These are phyloP conservation scores for Catostomus latipinnis DNA, from an alignment of 2,797 vertebrate genomes.

Conservation along the genomic window DNA sequence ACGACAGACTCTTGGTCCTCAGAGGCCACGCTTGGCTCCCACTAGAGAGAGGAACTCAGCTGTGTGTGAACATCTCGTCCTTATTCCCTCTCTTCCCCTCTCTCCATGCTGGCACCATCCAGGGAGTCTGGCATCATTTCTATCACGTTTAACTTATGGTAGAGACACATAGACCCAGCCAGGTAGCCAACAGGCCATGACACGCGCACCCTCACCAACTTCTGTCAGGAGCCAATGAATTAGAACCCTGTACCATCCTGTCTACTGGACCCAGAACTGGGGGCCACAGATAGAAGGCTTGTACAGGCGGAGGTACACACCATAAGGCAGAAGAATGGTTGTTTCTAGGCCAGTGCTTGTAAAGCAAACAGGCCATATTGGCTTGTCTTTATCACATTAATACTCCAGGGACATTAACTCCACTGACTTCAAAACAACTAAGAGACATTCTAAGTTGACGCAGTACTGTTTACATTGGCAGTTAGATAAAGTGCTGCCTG, in stretches of 20 bases:
- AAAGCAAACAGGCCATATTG: slow-evolving; percentile 46
- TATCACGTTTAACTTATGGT: slow-evolving; percentile 59
- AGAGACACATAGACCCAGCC: slow-evolving; percentile 58
- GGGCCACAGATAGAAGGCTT: slow-evolving; percentile 42
- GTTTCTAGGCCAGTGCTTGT: slow-evolving; percentile 61
- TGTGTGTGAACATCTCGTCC: slow-evolving; percentile 29
- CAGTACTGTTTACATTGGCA: slow-evolving; percentile 16
- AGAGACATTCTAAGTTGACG: slow-evolving; percentile 10
- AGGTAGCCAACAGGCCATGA: slow-evolving; percentile 58
- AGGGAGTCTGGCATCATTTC: slow-evolving; percentile 58
- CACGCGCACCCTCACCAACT: slow-evolving; percentile 30
- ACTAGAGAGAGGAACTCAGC: slow-evolving; percentile 36
- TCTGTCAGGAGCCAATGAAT: slow-evolving; percentile 5
- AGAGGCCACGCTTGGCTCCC: slow-evolving; percentile 26
- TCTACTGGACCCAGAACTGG: slow-evolving; percentile 56
- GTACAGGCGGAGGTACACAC: slow-evolving; percentile 63
- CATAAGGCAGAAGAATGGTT: slow-evolving; percentile 60
- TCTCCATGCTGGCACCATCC: slow-evolving; percentile 32
- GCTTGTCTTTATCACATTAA: slow-evolving; percentile 46
- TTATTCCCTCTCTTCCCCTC: slow-evolving; percentile 12
- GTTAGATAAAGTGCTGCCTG: slow-evolving; percentile 9
- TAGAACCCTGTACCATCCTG: slow-evolving; percentile 53
- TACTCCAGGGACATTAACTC: slow-evolving; percentile 34
- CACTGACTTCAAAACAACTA: slow-evolving; percentile 18
- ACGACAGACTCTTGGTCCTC: slow-evolving; percentile 47